phyloP scores from a whole-genome alignment of 37 sponge, comb jelly and placozoan species.

The Chondrilla cf. caribensis region DNA sequence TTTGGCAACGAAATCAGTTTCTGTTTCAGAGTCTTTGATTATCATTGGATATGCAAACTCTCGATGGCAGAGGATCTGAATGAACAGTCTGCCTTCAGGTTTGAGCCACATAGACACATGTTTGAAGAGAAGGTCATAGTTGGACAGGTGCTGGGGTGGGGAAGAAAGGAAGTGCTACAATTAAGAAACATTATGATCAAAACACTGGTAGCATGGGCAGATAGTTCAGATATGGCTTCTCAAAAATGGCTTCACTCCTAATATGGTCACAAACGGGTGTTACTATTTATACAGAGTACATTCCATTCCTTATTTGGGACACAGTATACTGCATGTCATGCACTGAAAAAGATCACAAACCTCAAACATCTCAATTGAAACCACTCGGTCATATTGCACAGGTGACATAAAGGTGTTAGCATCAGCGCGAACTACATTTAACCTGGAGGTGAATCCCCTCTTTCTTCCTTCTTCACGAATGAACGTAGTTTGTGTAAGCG shows the following conservation, averaged over 20 bases:
- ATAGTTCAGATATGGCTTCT: too few relatives aligned
- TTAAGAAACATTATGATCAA: not conserved
- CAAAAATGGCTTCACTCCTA: not conserved
- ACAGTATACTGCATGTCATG: too few relatives aligned
- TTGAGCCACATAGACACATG: constrained; percentile 15
- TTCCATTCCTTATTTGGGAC: too few relatives aligned
- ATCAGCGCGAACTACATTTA: constrained; percentile 3
- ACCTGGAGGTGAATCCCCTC: constrained; percentile 4
- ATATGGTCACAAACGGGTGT: not conserved
- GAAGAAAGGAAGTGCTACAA: not conserved
- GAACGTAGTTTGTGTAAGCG: not conserved
- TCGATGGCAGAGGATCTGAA: constrained; percentile 31
- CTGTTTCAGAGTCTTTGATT: not conserved
- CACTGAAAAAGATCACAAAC: not conserved
- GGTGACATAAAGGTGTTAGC: not conserved
- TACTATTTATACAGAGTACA: not conserved
- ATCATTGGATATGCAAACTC: not conserved
- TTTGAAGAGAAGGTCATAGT: not conserved
- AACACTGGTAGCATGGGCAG: not conserved
- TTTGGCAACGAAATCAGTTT: not conserved
- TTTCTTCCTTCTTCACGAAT: not conserved
- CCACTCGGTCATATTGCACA: not conserved
- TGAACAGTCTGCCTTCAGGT: constrained; percentile 6
- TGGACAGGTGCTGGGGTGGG: constrained; percentile 12
- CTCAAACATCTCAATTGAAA: constrained; percentile 35